A percentile compares a stretch with the other conserved stretches of the same genome.
These are phyloP conservation scores for Heliconius sara DNA, from an alignment of 2,888 invertebrate species.

Conservation along the genomic window DNA sequence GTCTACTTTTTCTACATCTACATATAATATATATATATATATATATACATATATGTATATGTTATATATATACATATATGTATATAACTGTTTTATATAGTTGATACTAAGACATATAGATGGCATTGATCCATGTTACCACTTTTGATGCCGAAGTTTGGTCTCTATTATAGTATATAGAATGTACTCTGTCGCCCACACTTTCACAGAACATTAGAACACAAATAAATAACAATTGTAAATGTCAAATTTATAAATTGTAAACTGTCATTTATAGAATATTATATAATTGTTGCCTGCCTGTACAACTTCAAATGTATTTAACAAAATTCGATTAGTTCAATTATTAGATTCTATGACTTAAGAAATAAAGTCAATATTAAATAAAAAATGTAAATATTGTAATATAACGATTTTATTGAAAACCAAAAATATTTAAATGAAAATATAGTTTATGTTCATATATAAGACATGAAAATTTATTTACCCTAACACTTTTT, in stretches of 20 bases:
- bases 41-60: too few relatives aligned
- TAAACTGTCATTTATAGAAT: conserved; percentile 1
- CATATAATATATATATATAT: too few relatives aligned
- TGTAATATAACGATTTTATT: not conserved
- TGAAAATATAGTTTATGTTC: not conserved
- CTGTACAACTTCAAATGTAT: not conserved
- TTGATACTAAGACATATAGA: too few relatives aligned
- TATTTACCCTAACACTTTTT: too few relatives aligned
- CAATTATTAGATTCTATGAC: not conserved
- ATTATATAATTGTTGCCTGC: not conserved
- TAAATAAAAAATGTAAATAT: not conserved
- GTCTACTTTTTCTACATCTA: too few relatives aligned
- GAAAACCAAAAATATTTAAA: not conserved
- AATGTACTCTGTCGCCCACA: too few relatives aligned
- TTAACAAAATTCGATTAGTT: not conserved
- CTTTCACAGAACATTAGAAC: not conserved
- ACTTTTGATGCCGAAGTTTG: too few relatives aligned
- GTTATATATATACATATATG: too few relatives aligned
- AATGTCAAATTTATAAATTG: not conserved
- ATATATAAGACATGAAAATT: too few relatives aligned
- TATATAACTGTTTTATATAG: too few relatives aligned
- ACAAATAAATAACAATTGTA: conserved; percentile 3
- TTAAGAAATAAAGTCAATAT: not conserved
- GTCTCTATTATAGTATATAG: too few relatives aligned
- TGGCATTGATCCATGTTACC: too few relatives aligned